These are phyloP conservation scores for Cotesia congregata DNA, from an alignment of 2,888 invertebrate species.

Conservation along the genomic window DNA sequence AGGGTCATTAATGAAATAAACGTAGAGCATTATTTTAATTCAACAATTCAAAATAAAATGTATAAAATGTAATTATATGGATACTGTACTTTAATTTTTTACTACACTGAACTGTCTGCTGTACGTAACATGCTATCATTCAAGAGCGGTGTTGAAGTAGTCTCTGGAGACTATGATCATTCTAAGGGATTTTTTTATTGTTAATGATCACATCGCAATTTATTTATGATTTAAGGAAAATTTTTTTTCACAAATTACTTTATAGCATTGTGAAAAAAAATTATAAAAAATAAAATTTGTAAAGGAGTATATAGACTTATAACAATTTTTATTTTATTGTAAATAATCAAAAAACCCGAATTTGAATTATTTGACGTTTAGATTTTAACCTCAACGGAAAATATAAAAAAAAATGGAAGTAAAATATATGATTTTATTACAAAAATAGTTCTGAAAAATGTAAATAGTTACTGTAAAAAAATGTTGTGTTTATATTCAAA, in stretches of 20 bases:
- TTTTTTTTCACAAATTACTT: background rate
- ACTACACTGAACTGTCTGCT: background rate
- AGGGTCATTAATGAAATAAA: background rate
- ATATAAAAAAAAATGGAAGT: background rate
- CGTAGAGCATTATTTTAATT: background rate
- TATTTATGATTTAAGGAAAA: background rate
- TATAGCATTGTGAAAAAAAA: background rate
- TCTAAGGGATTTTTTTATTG: background rate
- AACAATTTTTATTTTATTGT: too few relatives aligned
- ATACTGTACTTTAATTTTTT: background rate
- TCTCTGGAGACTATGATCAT: background rate
- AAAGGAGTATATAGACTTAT: too few relatives aligned
- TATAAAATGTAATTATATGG: background rate
- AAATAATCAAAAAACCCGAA: too few relatives aligned
- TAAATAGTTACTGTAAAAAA: background rate
- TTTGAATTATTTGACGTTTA: too few relatives aligned
- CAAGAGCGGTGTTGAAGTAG: background rate
- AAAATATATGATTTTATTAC: background rate
- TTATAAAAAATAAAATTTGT: background rate
- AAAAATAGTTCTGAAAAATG: background rate
- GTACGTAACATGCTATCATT: background rate
- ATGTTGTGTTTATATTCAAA: background rate
- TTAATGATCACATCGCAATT: background rate
- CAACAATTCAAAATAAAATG: background rate
- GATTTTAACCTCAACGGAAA: background rate